Evolutionary conservation across 2,797 vertebrate species (phyloP).

Genomic region (Buceros bicornis): DNA sequence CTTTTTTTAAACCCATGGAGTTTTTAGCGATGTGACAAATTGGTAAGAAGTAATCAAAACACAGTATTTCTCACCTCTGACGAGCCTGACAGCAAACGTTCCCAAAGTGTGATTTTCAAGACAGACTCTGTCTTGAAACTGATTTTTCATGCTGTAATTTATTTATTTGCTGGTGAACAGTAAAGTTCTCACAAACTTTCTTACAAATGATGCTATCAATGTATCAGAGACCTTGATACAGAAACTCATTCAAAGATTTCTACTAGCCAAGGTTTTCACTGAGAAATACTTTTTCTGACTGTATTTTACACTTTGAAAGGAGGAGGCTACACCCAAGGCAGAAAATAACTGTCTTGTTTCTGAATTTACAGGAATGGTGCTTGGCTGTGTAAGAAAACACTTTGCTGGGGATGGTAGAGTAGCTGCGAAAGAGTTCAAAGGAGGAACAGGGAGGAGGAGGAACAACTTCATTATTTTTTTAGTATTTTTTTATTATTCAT

Average conservation of each 20-base stretch:
- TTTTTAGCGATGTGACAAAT: not conserved
- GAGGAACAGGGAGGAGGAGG: not conserved
- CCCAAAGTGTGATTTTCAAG: not conserved
- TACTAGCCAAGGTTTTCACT: not conserved
- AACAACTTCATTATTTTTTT: not conserved
- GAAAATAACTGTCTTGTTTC: not conserved
- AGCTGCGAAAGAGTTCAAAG: not conserved
- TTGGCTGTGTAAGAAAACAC: not conserved
- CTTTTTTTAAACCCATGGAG: rapidly evolving
- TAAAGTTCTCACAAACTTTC: not conserved
- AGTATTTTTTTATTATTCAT: not conserved
- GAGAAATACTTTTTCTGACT: not conserved
- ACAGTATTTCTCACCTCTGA: not conserved
- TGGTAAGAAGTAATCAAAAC: not conserved
- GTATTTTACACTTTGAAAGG: not conserved
- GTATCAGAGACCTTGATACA: not conserved
- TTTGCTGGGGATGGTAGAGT: not conserved
- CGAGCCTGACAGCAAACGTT: not conserved
- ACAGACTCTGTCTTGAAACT: not conserved
- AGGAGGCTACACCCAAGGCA: not conserved
- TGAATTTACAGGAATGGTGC: not conserved
- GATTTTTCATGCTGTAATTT: not conserved
- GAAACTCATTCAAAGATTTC: not conserved
- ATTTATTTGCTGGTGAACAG: not conserved
- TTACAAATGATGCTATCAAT: not conserved